These are phyloP conservation scores for Lytechinus pictus DNA, from an alignment of 35 echinoderm and acorn worm species.

Conservation along the genomic window DNA sequence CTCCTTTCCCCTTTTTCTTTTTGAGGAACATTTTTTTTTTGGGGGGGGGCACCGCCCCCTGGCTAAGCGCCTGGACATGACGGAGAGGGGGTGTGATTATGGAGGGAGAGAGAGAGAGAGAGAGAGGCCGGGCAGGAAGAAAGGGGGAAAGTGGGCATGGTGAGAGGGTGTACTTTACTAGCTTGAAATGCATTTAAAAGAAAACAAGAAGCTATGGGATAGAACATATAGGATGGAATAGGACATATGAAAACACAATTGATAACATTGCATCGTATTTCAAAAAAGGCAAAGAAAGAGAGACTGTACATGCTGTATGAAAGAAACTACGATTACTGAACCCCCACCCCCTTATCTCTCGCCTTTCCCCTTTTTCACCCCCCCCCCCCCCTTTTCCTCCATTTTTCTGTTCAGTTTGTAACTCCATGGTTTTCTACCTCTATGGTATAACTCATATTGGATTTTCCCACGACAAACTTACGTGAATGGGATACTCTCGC, in stretches of 20 bases:
- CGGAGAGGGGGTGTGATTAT: not conserved
- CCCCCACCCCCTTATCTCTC: not conserved
- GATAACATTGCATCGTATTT: not conserved
- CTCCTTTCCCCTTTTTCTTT: too few relatives aligned
- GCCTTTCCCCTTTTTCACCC: not conserved
- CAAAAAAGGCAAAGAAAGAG: not conserved
- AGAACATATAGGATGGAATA: not conserved
- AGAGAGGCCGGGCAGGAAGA: not conserved
- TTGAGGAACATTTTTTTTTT: too few relatives aligned
- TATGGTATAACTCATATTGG: not conserved
- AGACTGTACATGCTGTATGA: too few relatives aligned
- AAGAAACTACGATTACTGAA: not conserved
- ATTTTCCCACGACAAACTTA: not conserved
- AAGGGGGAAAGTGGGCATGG: not conserved
- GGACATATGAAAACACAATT: not conserved
- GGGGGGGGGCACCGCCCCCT: too few relatives aligned
- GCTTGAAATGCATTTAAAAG: not conserved
- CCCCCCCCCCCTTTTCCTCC: not conserved
- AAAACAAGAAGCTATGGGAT: not conserved
- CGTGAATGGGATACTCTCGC: slow-evolving; percentile 6
- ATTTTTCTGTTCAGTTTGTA: not conserved
- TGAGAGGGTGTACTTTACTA: too few relatives aligned
- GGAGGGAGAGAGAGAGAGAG: not conserved
- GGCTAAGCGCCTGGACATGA: too few relatives aligned
- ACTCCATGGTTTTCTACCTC: not conserved